These are phyloP conservation scores for Scaptomyza parva DNA, from an alignment of 2,888 invertebrate species.

Conservation along the genomic window DNA sequence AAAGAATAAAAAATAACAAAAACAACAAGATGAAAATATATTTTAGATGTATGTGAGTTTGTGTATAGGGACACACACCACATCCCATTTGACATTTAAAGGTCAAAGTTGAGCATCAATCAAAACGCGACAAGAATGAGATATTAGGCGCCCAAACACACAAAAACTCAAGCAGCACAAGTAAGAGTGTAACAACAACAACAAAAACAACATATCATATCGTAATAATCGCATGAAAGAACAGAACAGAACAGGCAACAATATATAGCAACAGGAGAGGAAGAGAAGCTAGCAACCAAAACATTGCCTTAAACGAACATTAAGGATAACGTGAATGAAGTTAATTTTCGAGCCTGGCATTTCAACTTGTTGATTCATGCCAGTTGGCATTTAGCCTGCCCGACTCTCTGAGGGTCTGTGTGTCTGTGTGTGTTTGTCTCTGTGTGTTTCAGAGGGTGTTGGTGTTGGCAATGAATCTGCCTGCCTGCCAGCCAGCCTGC, in stretches of 20 bases:
- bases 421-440: too few species aligned
- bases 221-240: conserved; percentile 34
- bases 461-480: neutral
- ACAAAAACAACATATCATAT: conserved; percentile 14
- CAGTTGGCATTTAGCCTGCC: conserved; percentile 36
- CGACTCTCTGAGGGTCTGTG: neutral
- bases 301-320: conserved; percentile 24
- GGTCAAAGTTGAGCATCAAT: conserved; percentile 75
- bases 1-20: neutral
- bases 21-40: conserved; percentile 7
- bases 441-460: neutral
- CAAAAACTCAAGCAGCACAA: conserved; percentile 23
- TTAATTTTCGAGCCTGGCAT: conserved; percentile 32
- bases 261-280: conserved; percentile 7
- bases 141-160: conserved; percentile 43
- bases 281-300: conserved; percentile 2
- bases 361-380: conserved; percentile 59
- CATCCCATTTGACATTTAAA: conserved; percentile 68
- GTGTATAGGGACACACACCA: conserved; percentile 32
- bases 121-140: conserved; percentile 39
- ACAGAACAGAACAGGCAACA: conserved; percentile 2
- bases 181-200: conserved; percentile 2
- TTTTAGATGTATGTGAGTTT: neutral
- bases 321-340: conserved; percentile 29
- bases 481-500: neutral